A percentile compares a stretch with the other conserved stretches of the same genome.
Evolutionary conservation across 2,113 vertebrate species (phyloP).

Genomic region (Xiphophorus maculatus): DNA sequence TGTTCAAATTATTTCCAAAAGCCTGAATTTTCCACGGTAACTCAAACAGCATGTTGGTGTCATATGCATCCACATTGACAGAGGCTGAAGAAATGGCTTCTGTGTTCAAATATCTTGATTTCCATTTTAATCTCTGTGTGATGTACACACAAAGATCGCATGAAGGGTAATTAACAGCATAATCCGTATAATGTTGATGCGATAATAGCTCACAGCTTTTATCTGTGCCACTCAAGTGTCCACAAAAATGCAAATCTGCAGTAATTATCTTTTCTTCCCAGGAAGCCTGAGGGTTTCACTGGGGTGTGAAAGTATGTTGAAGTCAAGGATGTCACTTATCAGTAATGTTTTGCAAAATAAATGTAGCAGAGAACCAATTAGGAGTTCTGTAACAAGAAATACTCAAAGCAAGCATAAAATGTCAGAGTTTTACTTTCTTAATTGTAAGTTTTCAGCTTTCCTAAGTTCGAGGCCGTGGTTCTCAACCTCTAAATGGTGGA

Average conservation of each 20-base stretch:
- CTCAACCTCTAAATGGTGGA: no score
- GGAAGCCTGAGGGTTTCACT: constrained; percentile 27
- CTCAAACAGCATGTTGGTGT: background rate
- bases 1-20: no score
- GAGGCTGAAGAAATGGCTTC: background rate
- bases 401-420: constrained; percentile 4
- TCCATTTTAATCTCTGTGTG: constrained; percentile 5
- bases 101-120: background rate
- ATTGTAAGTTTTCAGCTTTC: background rate
- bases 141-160: constrained; percentile 14
- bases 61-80: background rate
- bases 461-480: background rate
- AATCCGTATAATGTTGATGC: background rate
- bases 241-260: constrained; percentile 37
- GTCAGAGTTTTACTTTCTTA: background rate
- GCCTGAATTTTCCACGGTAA: no score
- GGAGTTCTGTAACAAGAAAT: background rate
- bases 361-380: background rate
- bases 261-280: constrained; percentile 48
- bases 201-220: constrained; percentile 18
- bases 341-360: background rate
- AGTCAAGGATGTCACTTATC: constrained; percentile 14
- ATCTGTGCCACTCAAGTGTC: constrained; percentile 13
- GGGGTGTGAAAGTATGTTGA: constrained; percentile 16
- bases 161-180: constrained; percentile 15